Conservation (phyloP, 2,797 vertebrate genomes). For the Myripristis murdjan region DNA sequence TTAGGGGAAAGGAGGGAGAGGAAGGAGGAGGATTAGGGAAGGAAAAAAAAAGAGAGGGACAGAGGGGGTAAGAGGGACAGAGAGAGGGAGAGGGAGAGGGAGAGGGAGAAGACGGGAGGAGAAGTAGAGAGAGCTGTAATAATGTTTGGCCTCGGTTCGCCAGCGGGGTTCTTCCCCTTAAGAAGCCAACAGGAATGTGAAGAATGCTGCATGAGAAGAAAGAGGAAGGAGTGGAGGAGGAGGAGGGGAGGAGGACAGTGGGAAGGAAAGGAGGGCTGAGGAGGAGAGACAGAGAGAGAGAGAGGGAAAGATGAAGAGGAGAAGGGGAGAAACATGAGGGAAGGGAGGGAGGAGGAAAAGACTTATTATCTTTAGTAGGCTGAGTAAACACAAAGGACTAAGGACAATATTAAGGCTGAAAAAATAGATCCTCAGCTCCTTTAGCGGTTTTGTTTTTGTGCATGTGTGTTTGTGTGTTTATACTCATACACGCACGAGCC, state of each 20-base stretch:
- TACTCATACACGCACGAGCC: too few species aligned
- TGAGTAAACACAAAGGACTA: slow-evolving; percentile 72
- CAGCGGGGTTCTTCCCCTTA: slow-evolving; percentile 83
- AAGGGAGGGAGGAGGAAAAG: too few species aligned
- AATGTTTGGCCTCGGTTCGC: slow-evolving; percentile 82
- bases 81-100: slow-evolving; percentile 11
- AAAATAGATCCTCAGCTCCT: slow-evolving; percentile 56
- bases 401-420: slow-evolving; percentile 61
- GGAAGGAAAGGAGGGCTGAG: slow-evolving; percentile 3
- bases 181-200: slow-evolving; percentile 83
- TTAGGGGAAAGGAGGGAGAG: slow-evolving; percentile 10
- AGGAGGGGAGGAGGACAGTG: slow-evolving; percentile 55
- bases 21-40: not conserved
- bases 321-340: too few species aligned
- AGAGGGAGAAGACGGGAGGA: slow-evolving; percentile 17
- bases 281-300: slow-evolving; percentile 14
- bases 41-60: slow-evolving; percentile 2
- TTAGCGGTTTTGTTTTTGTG: slow-evolving; percentile 50
- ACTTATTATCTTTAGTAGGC: slow-evolving; percentile 65
- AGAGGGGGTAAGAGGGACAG: not conserved
- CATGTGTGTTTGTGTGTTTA: slow-evolving; percentile 17
- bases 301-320: not conserved
- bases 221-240: slow-evolving; percentile 68
- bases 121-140: slow-evolving; percentile 67
- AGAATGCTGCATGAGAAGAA: slow-evolving; percentile 82